phyloP scores from a whole-genome alignment of 2,888 invertebrate species.

The Meta bourneti region DNA sequence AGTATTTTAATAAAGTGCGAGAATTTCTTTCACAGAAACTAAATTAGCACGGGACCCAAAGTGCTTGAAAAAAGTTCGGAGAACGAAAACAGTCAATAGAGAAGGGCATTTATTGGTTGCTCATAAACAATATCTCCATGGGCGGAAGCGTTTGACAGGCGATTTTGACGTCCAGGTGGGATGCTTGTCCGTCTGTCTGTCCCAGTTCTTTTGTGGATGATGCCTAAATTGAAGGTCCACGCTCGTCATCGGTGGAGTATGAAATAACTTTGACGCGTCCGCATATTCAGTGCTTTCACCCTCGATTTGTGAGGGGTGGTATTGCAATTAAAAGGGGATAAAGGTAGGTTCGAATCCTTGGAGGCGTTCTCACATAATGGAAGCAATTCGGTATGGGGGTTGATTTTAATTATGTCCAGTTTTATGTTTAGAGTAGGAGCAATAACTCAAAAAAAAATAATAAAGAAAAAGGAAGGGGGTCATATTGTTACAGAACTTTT shows the following conservation, averaged over 20 bases:
- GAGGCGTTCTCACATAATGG: no score
- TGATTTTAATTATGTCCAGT: no score
- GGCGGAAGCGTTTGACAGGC: conserved; percentile 66
- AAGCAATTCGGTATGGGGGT: no score
- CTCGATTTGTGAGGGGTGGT: no score
- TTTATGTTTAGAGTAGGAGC: no score
- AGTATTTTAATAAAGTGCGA: background rate
- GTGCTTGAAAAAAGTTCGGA: background rate
- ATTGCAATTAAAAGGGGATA: no score
- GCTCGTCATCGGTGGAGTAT: conserved; percentile 16
- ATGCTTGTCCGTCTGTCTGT: conserved; percentile 32
- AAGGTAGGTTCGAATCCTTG: no score
- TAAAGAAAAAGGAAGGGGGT: no score
- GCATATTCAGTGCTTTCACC: no score
- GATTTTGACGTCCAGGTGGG: conserved; percentile 67
- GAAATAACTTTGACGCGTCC: conserved; percentile 42
- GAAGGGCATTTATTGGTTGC: conserved; percentile 40
- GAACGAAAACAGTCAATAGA: no score
- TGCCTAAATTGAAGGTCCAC: conserved; percentile 56
- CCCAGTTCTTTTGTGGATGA: conserved; percentile 53
- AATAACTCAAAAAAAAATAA: no score
- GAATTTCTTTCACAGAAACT: background rate
- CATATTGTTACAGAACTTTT: no score
- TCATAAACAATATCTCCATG: conserved; percentile 57
- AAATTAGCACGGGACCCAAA: background rate